phyloP scores from a whole-genome alignment of 2,113 vertebrate species.

The Apteryx owenii region DNA sequence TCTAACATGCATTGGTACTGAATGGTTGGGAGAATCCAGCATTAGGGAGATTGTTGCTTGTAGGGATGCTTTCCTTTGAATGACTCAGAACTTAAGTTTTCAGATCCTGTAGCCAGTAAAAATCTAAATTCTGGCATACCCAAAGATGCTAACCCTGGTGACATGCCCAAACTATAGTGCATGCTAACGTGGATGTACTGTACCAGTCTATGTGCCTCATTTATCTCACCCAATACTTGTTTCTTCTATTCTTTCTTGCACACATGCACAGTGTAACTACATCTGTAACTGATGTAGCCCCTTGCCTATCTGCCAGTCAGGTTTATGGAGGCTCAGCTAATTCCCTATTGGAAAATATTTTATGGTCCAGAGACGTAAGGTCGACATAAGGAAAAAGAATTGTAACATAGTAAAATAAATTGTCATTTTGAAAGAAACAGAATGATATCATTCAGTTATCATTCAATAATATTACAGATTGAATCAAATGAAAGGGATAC shows the following conservation, averaged over 20 bases:
- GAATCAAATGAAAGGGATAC: not conserved
- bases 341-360: not conserved
- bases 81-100: not conserved
- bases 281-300: not conserved
- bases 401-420: not conserved
- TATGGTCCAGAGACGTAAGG: not conserved
- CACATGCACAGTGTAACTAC: fast-evolving
- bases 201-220: not conserved
- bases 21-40: not conserved
- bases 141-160: not conserved
- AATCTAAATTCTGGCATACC: not conserved
- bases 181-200: not conserved
- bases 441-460: not conserved
- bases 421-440: not conserved
- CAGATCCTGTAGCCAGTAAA: not conserved
- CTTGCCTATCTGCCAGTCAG: not conserved
- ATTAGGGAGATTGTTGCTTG: not conserved
- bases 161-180: not conserved
- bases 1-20: not conserved
- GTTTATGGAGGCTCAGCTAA: not conserved
- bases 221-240: not conserved
- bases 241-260: not conserved
- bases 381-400: slow-evolving; percentile 10
- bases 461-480: not conserved
- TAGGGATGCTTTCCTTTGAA: not conserved